Percentiles rank a stretch among this genome's conserved stretches.
phyloP scores from a whole-genome alignment of 2,113 vertebrate species.

The Seriola dumerili region DNA sequence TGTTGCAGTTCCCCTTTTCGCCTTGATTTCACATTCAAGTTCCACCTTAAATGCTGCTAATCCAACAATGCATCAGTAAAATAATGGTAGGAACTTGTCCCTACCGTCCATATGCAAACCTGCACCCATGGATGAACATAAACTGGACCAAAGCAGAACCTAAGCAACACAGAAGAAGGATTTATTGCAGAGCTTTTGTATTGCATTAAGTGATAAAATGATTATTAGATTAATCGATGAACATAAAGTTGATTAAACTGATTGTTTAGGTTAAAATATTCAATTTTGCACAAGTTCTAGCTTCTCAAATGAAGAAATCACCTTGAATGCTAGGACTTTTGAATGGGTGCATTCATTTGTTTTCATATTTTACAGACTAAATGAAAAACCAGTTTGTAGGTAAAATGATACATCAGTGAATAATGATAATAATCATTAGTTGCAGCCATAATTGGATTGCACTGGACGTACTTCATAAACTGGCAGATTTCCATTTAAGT shows the following conservation, averaged over 20 bases:
- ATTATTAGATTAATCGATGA: background rate
- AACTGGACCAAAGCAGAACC: background rate
- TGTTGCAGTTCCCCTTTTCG: no score
- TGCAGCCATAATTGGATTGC: background rate
- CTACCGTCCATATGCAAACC: no score
- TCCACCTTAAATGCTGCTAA: no score
- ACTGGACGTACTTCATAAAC: background rate
- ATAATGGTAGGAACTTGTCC: no score
- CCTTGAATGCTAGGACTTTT: background rate
- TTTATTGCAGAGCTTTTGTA: background rate
- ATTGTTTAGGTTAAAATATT: no score
- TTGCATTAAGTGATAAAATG: background rate
- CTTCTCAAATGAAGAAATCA: background rate
- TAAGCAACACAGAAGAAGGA: background rate
- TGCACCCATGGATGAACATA: background rate
- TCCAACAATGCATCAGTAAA: no score
- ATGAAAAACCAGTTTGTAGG: background rate
- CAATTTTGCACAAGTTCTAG: background rate
- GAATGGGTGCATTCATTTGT: background rate
- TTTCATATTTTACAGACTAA: background rate
- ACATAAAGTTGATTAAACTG: no score
- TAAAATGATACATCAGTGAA: background rate
- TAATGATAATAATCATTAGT: background rate
- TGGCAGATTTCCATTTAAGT: background rate
- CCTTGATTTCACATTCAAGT: no score